A percentile compares a stretch with the other conserved stretches of the same genome.
phyloP scores from a whole-genome alignment of 2,797 vertebrate species.

The Hypotaenidia okinawae region DNA sequence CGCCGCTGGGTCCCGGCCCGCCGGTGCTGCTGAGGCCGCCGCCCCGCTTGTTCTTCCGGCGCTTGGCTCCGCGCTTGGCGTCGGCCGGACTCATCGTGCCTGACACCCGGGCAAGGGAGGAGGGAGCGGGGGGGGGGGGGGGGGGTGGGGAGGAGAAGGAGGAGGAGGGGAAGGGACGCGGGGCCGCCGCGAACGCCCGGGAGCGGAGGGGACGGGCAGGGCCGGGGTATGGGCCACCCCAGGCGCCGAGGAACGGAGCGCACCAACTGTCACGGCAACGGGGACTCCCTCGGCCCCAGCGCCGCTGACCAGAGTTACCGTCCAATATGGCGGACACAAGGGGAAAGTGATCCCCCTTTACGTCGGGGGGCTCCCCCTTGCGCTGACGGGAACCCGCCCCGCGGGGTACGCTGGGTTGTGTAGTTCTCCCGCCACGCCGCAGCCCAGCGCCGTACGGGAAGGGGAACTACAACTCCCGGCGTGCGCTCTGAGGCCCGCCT shows the following conservation, averaged over 20 bases:
- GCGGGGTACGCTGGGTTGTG: conserved; percentile 30
- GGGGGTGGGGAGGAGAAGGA: background rate
- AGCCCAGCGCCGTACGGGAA: fast-evolving
- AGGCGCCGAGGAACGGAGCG: conserved; percentile 22
- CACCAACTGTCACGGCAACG: conserved; percentile 59
- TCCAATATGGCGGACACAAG: conserved; percentile 97
- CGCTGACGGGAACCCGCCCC: conserved; percentile 47
- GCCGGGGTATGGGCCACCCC: conserved; percentile 21
- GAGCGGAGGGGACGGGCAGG: background rate
- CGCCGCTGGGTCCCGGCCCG: conserved; percentile 83
- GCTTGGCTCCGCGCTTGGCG: conserved; percentile 96
- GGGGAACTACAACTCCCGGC: conserved; percentile 20
- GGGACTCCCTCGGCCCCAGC: conserved; percentile 77
- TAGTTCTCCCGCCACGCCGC: fast-evolving
- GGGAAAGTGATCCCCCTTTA: conserved; percentile 86
- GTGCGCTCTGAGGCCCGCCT: background rate
- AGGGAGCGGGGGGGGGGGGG: background rate
- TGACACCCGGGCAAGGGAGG: conserved; percentile 75
- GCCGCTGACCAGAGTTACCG: conserved; percentile 89
- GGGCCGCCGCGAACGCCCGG: conserved; percentile 45
- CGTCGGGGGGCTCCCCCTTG: conserved; percentile 78
- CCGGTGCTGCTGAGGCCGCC: conserved; percentile 85
- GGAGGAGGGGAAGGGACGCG: background rate
- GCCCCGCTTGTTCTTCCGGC: conserved; percentile 98
- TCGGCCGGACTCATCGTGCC: conserved; percentile 94